Evolutionary conservation across 2,888 invertebrate species (phyloP).

Genomic region (Noctua comes): DNA sequence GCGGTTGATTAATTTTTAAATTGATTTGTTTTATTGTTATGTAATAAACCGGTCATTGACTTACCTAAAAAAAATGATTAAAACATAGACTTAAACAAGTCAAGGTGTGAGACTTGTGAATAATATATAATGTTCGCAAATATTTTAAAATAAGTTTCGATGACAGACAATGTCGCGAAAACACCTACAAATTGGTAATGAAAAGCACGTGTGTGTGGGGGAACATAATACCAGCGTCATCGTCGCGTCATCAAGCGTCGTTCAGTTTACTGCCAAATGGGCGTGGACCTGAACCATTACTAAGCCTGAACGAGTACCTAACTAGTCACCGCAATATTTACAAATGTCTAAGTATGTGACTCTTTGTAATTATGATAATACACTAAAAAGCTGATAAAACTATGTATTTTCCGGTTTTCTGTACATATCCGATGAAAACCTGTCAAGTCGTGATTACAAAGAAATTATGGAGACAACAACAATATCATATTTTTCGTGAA

Average conservation of each 20-base stretch:
- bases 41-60: not conserved
- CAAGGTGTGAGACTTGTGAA: not conserved
- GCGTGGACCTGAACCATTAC: conserved; percentile 37
- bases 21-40: conserved; percentile 14
- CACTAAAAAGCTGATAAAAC: not conserved
- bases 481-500: conserved; percentile 50
- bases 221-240: conserved; percentile 50
- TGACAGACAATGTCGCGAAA: conserved; percentile 26
- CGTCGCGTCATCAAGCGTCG: conserved; percentile 47
- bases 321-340: conserved; percentile 44
- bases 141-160: not conserved
- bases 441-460: conserved; percentile 35
- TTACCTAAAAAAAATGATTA: not conserved
- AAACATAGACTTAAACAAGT: not conserved
- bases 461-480: conserved; percentile 50
- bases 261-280: conserved; percentile 55
- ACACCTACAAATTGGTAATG: conserved; percentile 47
- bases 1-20: conserved; percentile 17
- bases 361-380: conserved; percentile 18
- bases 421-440: conserved; percentile 21
- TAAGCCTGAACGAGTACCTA: not conserved
- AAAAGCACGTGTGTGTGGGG: conserved; percentile 47
- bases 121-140: not conserved
- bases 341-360: conserved; percentile 32
- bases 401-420: conserved; percentile 5